Evolutionary conservation across 2,888 invertebrate genomes (phyloP).

Genomic region (Nineta flava): DNA sequence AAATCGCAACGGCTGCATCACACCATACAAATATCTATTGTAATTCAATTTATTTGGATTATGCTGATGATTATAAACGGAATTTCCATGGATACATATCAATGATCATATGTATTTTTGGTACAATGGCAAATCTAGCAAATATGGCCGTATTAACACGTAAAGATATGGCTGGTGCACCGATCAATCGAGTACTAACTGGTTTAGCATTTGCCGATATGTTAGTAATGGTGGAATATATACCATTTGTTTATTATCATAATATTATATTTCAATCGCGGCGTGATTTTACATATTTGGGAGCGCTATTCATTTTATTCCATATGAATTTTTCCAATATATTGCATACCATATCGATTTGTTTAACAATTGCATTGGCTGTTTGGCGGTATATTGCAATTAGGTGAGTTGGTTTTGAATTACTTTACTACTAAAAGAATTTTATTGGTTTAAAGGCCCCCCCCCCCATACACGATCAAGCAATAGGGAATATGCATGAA

Average conservation of each 20-base stretch:
- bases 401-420: constrained; percentile 42
- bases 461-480: too few species aligned
- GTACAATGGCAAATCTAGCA: constrained; percentile 69
- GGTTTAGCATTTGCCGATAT: constrained; percentile 78
- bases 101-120: constrained; percentile 70
- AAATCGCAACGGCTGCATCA: too few species aligned
- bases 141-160: constrained; percentile 78
- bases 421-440: too few species aligned
- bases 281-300: constrained; percentile 49
- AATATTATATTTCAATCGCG: constrained; percentile 46
- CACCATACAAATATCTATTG: constrained; percentile 28
- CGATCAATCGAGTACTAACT: constrained; percentile 75
- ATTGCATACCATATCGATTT: constrained; percentile 70
- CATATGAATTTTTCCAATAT: constrained; percentile 70
- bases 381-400: constrained; percentile 78
- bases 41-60: constrained; percentile 37
- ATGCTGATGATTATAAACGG: constrained; percentile 43
- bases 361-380: constrained; percentile 62
- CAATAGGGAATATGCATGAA: too few species aligned
- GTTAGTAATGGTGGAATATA: constrained; percentile 77
- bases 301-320: constrained; percentile 58
- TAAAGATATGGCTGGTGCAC: constrained; percentile 62
- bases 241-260: constrained; percentile 55
- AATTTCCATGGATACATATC: constrained; percentile 70
- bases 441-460: neutral